Base-by-base conservation (phyloP, 2,797 vertebrate genomes). In the Chromis chromis region DNA sequence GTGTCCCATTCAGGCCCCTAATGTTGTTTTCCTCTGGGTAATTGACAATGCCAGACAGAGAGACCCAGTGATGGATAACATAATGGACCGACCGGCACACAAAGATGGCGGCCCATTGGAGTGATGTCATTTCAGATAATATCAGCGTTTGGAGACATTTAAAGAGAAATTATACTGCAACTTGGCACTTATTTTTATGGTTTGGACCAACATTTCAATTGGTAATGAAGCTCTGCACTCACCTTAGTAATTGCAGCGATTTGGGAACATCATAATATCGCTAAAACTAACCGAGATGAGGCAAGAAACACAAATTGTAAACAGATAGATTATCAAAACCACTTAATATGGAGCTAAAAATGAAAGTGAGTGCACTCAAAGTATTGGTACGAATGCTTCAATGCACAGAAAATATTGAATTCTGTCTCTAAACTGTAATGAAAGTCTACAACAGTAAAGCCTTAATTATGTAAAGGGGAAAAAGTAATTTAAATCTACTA, bases 21-120 rank as follows among this genome's bases (percentile, higher is more conserved):
- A 94, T 91, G 92, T 93, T 92, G 88, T 92, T 93, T 91, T 92
- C 88, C 86, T 91, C 85, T 79, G 87, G 88, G 88, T 93, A 93
- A 93, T 91, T 90, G 92, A 90, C 89, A 85, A 87, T 74, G 67
- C 86, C 86, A 90, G 88, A 89, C 87, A 87, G 86, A 81, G 83
- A 86, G 86, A 86, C 79, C 79, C 64, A 28, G 82, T 93, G 91
- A 93, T 88, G 89, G 91, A 93, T 93, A 89, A 90, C 88, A 88
- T 91, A 88, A 82, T 70, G 85, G 84, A 62, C 70, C 64, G 46
- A 81, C 56, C 42, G 53, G 76, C n/a, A 50, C 72, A 81, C 69
- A 77, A 88, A 90, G 82, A 91, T 89, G 90, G 86, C 36, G 64
- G 78, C 55, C 71, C 5, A 79, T 53, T 3, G 50, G 44, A 75